Conservation (phyloP, 2,113 vertebrate genomes). For the Barnardius zonarius region DNA sequence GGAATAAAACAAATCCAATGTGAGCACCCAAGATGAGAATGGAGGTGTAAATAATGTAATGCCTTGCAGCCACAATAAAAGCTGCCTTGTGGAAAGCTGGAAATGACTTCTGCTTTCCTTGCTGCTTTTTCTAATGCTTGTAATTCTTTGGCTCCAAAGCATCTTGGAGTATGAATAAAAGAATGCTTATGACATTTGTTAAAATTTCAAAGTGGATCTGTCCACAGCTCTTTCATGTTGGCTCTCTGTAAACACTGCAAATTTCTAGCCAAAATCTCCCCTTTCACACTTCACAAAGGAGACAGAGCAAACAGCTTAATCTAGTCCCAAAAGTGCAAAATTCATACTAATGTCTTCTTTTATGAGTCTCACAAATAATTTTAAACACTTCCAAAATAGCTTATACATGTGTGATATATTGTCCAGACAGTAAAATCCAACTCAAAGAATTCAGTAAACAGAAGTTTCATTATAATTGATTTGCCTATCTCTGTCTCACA, state of each 20-base stretch:
- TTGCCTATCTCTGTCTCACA: constrained; percentile 41
- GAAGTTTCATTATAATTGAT: constrained; percentile 36
- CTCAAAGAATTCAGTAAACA: neutral
- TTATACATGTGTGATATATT: neutral
- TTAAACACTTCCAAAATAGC: neutral
- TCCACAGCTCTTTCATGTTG: neutral
- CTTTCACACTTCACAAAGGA: neutral
- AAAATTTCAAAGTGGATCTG: neutral
- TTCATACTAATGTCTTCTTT: neutral
- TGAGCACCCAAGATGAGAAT: neutral
- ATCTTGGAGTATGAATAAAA: neutral
- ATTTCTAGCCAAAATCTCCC: constrained; percentile 11
- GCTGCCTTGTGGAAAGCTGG: neutral
- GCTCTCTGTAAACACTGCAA: neutral
- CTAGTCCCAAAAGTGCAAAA: neutral
- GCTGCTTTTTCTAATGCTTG: neutral
- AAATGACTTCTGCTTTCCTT: neutral
- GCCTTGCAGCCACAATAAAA: neutral
- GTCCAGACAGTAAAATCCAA: neutral
- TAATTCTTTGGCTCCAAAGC: neutral
- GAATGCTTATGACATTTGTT: neutral
- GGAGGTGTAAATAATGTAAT: neutral
- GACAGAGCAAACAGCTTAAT: neutral
- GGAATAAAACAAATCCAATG: neutral
- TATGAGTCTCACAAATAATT: neutral